These are phyloP conservation scores for Orgyia antiqua DNA, from an alignment of 2,888 invertebrate species.

Conservation along the genomic window DNA sequence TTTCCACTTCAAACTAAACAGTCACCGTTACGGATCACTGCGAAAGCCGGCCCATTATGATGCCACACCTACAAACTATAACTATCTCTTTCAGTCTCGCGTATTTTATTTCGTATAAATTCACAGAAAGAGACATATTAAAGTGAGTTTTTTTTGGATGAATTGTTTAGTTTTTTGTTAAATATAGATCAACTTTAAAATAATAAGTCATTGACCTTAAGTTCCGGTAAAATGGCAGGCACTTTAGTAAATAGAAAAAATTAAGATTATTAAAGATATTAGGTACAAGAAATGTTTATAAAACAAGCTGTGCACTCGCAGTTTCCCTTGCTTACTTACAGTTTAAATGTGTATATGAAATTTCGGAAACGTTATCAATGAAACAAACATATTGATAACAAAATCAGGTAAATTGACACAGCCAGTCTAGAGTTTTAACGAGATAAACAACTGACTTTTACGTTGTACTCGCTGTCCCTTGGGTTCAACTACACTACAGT, in stretches of 20 bases:
- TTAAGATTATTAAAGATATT: slow-evolving; percentile 13
- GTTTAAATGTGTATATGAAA: no score
- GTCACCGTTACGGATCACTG: slow-evolving; percentile 66
- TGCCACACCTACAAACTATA: slow-evolving; percentile 31
- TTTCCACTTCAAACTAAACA: slow-evolving; percentile 64
- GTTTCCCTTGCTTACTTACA: no score
- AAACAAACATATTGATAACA: no score
- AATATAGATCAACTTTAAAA: slow-evolving; percentile 71
- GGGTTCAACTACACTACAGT: no score
- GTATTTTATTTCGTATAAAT: slow-evolving; percentile 10
- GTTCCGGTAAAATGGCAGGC: slow-evolving; percentile 38
- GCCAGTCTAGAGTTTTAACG: no score
- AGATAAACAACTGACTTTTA: no score
- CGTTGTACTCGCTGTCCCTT: no score
- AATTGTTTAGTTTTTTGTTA: slow-evolving; percentile 62
- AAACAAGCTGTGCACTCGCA: no score
- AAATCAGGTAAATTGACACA: no score
- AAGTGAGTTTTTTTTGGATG: slow-evolving; percentile 41
- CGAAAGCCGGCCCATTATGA: slow-evolving; percentile 62
- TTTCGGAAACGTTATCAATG: no score
- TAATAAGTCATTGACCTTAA: slow-evolving; percentile 64
- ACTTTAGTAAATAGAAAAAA: slow-evolving; percentile 25
- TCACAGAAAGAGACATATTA: slow-evolving; percentile 35
- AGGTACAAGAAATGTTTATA: no score
- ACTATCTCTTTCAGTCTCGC: slow-evolving; percentile 42